Evolutionary conservation across 1,140 invertebrate species (phyloP).

Genomic region (Meloidogyne exigua): DNA sequence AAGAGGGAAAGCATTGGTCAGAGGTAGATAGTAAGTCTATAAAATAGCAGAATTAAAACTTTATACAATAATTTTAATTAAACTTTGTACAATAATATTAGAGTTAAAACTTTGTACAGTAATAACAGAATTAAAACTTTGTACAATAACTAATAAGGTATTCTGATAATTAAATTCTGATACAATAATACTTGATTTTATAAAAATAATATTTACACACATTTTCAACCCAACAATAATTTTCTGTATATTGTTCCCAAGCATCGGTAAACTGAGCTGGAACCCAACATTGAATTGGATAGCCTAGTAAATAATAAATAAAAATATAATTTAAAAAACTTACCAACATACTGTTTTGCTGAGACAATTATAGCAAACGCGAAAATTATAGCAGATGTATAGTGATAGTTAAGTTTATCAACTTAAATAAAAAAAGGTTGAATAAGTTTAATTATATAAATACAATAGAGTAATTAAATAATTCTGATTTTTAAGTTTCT

Average conservation of each 20-base stretch:
- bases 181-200: background rate
- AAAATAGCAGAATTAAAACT: background rate
- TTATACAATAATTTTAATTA: too few relatives aligned
- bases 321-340: constrained; percentile 8
- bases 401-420: constrained; percentile 64
- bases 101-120: background rate
- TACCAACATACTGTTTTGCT: constrained; percentile 63
- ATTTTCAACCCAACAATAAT: constrained; percentile 64
- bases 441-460: background rate
- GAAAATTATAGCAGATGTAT: constrained; percentile 63
- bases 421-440: constrained; percentile 29
- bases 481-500: background rate
- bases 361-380: constrained; percentile 64
- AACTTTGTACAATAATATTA: background rate
- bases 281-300: constrained; percentile 64
- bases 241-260: constrained; percentile 63
- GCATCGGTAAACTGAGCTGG: constrained; percentile 64
- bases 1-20: constrained; percentile 63
- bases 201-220: constrained; percentile 10
- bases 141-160: background rate
- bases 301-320: constrained; percentile 40
- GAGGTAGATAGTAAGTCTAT: constrained; percentile 58
- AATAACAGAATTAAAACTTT: background rate
- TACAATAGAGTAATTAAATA: background rate
- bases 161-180: background rate